Percentiles rank a stretch among this genome's conserved stretches.
Conservation (phyloP, 2,888 invertebrate species). For the Sarcophaga rosellei region DNA sequence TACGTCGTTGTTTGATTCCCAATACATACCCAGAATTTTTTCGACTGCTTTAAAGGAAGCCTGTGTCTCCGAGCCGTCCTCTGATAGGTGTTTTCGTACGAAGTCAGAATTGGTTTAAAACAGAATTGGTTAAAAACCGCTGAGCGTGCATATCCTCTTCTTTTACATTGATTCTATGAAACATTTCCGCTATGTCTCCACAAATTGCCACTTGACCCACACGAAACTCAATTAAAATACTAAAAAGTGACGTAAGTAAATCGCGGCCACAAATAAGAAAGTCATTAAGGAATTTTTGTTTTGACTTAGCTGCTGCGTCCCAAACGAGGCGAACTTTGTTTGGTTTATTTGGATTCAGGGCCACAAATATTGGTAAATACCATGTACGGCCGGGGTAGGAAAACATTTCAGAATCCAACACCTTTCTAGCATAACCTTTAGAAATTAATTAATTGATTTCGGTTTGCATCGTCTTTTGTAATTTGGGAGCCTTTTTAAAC, state of each 20-base stretch:
- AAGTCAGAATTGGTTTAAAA: no score
- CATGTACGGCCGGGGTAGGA: not conserved
- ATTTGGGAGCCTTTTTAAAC: constrained; percentile 42
- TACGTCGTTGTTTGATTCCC: no score
- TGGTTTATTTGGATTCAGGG: not conserved
- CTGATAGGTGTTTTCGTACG: constrained; percentile 42
- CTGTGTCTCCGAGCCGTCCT: not conserved
- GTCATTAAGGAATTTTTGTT: no score
- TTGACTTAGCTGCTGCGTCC: no score
- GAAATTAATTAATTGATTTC: constrained; percentile 58
- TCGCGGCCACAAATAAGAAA: not conserved
- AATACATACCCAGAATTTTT: no score
- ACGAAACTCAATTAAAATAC: no score
- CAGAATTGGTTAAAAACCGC: not conserved
- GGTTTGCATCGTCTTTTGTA: constrained; percentile 47
- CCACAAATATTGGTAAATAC: not conserved
- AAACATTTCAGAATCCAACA: not conserved
- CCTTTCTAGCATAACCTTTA: constrained; percentile 34
- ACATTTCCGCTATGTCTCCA: constrained; percentile 22
- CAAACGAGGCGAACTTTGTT: not conserved
- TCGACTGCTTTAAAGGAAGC: no score
- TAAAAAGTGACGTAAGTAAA: not conserved
- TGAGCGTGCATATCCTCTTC: no score
- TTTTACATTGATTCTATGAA: no score
- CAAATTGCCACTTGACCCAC: no score